phyloP scores from a whole-genome alignment of 2,113 vertebrate genomes.

The Mungos mungo region DNA sequence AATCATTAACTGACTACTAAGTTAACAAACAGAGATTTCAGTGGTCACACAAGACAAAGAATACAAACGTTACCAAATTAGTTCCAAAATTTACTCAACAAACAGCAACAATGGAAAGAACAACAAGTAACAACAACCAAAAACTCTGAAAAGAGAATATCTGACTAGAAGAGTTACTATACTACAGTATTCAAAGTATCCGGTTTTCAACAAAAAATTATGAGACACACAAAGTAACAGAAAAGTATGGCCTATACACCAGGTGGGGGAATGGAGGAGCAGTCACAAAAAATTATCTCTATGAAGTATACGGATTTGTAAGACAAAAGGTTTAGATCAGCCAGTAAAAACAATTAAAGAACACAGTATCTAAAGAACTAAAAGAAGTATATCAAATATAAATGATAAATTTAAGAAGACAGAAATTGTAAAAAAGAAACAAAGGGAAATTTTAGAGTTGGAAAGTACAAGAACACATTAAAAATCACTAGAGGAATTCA shows the following conservation, averaged over 20 bases:
- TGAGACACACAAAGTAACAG: not conserved
- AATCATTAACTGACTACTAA: not conserved
- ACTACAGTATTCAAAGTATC: not conserved
- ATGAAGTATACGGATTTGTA: not conserved
- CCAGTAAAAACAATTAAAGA: not conserved
- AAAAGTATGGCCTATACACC: not conserved
- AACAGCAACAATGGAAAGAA: not conserved
- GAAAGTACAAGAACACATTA: conserved; percentile 6
- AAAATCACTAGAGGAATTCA: not conserved
- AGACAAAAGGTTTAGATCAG: not conserved
- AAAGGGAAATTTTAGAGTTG: not conserved
- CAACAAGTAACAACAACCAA: not conserved
- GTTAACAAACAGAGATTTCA: not conserved
- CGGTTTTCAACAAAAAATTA: not conserved
- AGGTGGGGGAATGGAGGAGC: not conserved
- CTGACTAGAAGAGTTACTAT: not conserved
- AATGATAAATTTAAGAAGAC: not conserved
- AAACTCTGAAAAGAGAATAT: not conserved
- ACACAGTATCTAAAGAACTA: not conserved
- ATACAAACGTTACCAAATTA: not conserved
- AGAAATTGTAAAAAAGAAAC: not conserved
- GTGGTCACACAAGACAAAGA: not conserved
- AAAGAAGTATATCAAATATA: not conserved
- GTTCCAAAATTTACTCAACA: not conserved
- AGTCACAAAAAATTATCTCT: not conserved